phyloP scores from a whole-genome alignment of 2,888 invertebrate genomes.

The Drosophila subquinaria region DNA sequence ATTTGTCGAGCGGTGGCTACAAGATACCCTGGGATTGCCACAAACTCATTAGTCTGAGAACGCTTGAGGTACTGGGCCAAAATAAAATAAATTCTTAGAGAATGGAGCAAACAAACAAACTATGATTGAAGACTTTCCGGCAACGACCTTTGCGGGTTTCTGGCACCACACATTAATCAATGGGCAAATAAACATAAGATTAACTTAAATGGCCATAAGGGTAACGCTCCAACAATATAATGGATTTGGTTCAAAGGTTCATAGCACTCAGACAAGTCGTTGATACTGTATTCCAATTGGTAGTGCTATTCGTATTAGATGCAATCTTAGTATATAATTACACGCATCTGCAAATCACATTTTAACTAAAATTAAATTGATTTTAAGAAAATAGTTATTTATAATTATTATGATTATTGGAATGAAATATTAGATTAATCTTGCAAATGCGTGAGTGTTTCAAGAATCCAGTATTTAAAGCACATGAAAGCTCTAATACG shows the following conservation, averaged over 20 bases:
- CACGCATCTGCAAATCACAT: background rate
- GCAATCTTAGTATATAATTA: background rate
- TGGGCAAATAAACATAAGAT: conserved; percentile 74
- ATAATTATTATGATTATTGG: too few relatives aligned
- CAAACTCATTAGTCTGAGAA: background rate
- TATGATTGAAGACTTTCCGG: conserved; percentile 72
- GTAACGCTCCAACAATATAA: conserved; percentile 29
- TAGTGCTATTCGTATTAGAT: background rate
- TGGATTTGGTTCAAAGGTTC: conserved; percentile 16
- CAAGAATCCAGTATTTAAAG: background rate
- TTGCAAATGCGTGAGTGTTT: background rate
- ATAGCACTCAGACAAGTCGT: background rate
- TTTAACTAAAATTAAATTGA: background rate
- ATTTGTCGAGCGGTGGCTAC: too few relatives aligned
- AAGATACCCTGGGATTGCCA: background rate
- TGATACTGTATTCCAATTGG: conserved; percentile 5
- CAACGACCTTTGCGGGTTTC: conserved; percentile 47
- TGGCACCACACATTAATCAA: conserved; percentile 68
- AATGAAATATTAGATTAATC: background rate
- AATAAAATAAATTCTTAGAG: background rate
- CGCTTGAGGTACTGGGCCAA: background rate
- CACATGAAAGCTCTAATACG: too few relatives aligned
- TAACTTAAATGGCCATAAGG: conserved; percentile 70
- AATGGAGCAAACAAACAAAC: conserved; percentile 40
- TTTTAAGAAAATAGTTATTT: too few relatives aligned